Evolutionary conservation across 2,888 invertebrate genomes (phyloP), one percentile per base, ranked within the genome.

Genomic region (Coenonympha glycerion): DNA sequence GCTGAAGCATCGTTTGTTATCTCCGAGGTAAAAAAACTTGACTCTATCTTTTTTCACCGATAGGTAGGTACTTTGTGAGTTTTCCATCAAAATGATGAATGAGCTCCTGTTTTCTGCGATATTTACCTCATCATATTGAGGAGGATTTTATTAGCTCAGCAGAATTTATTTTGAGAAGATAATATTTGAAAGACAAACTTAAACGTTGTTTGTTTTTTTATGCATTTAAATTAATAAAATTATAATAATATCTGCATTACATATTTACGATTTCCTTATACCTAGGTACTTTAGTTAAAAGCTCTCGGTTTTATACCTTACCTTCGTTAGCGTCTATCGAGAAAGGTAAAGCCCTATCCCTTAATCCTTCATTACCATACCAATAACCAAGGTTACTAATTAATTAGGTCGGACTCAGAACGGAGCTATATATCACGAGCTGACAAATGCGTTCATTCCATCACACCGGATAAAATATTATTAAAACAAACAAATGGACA

Each of bases 401-500:
- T 86, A 85, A 86, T 87, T 79, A 78, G 69, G 69, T 72, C 65
- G 64, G 58, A 60, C 67, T 75, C 75, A 72, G 67, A 72, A 71
- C 77, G 65, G 69, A 69, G 75, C 73, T 75, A 85, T 83, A 83
- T 79, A 77, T 84, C 76, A 84, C 74, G 66, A 73, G 65, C 80
- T 86, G 86, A 87, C 86, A 87, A 87, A 87, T 87, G 87, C 73
- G 76, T 71, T 73, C 85, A 73, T 71, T 87, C 87, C 85, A 84
- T 86, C 86, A 86, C 76, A 76, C 69, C 79, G 69, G 82, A 85
- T 86, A 85, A 87, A 85, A 85, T 86, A 86, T 87, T 86, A 84
- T 82, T 86, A 85, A 87, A 87, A 87, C 87, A 87, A 87, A 86
- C 85, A 87, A 85, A 84, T 73, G 77, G 72, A 85, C 77, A 84